Evolutionary conservation across 30 jellyfish, hydroid and myxozoan species (phyloP).

Genomic region (Turritopsis dohrnii): DNA sequence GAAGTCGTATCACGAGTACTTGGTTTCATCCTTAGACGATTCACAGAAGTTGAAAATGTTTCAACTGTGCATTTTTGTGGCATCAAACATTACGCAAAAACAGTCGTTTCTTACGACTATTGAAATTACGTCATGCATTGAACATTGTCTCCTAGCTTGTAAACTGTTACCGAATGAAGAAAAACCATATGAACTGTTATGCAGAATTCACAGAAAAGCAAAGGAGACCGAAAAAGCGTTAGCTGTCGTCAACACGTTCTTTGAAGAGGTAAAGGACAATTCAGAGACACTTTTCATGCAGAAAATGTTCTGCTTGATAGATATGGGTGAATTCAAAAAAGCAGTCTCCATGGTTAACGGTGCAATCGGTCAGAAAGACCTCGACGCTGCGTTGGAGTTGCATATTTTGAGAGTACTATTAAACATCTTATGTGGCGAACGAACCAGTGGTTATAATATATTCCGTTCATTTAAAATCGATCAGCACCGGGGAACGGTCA

Average conservation of each 20-base stretch:
- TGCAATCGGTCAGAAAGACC: neutral
- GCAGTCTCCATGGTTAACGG: neutral
- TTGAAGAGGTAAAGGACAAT: slow-evolving; percentile 6
- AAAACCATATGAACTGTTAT: neutral
- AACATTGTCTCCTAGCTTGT: slow-evolving; percentile 1
- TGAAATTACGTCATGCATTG: neutral
- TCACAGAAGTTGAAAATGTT: neutral
- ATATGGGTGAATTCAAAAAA: neutral
- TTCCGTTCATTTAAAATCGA: slow-evolving; percentile 7
- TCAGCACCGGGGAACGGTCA: neutral
- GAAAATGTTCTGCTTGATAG: slow-evolving; percentile 4
- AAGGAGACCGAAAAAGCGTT: slow-evolving; percentile 24
- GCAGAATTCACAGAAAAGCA: neutral
- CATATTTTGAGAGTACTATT: neutral
- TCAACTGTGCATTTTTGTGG: slow-evolving; percentile 3
- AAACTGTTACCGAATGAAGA: slow-evolving; percentile 4
- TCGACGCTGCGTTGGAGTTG: neutral
- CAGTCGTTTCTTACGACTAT: neutral
- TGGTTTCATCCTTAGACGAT: neutral
- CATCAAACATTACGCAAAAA: neutral
- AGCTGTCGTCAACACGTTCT: neutral
- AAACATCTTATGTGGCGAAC: neutral
- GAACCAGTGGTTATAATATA: neutral
- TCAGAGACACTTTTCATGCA: neutral
- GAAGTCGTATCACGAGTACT: neutral